Evolutionary conservation across 2,797 vertebrate genomes (phyloP), one percentile per base, ranked within the genome.

Genomic region (Nannoperca obscura): DNA sequence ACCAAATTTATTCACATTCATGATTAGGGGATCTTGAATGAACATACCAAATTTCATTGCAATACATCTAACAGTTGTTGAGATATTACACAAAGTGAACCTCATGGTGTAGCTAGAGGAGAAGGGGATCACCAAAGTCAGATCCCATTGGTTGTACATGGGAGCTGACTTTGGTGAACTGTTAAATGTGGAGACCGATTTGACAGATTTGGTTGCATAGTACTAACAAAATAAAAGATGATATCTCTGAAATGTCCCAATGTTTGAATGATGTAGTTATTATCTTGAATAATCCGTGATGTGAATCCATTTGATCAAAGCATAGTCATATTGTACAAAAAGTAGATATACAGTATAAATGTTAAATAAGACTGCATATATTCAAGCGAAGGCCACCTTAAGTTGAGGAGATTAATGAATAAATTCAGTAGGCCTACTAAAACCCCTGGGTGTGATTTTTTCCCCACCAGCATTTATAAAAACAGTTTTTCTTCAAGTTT

Each of bases 401-500:
- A 64, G 40, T 63, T 0, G 0, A 32, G 38, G 27, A 60, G 61
- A 62, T 42, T 58, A 76, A 71, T 82, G 54, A 75, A 72, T 46
- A 66, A 14, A 78, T 53, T 61, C 30, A 49, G 17, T 38, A 38
- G 36, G 36, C 9, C 36, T 36, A 7, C 34, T 67, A 47, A 76
- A 53, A 57, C 52, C 38, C 40, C 34, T 11, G n/a, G 32, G 32
- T 65, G 40, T 40, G 52, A 67, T 38, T 50, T 58, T 49, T 55
- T 50, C 57, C 7, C 32, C 36, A 27, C 5, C 9, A 27, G 55
- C 67, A 49, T 69, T 81, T 42, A 59, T 6, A 78, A 79, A 70
- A 78, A 42, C 15, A 67, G 14, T 68, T 40, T 63, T 70, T 78
- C 24, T 36, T 58, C 6, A 75, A 81, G 58, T 86, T 81, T 76